Evolutionary conservation across 2,888 invertebrate species (phyloP), one percentile per base, ranked within the genome.

Genomic region (Lycia hirtaria): DNA sequence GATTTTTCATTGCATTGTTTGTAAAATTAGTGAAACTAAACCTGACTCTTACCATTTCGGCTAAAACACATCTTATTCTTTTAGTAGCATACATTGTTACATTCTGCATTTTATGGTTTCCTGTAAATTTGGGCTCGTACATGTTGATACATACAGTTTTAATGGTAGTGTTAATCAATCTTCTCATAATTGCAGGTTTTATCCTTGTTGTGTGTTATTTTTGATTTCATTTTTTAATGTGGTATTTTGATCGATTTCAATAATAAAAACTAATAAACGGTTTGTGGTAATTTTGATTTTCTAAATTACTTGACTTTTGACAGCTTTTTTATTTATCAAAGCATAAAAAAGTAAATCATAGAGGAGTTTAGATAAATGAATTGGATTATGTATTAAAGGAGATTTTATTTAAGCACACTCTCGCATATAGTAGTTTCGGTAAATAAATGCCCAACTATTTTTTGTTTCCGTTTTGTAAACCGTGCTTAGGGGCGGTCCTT

Each of bases 21-120:
- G n/a, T n/a, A n/a, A n/a, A n/a, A n/a, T 2, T 40, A 35, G 2
- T 30, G 4, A 2, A 30, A 0, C 30, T 30, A 30, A 3, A 15
- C n/a, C n/a, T 7, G 4, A 10, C 3, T 35, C 30, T 38, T 41
- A 48, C 54, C 15, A 9, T 48, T 48, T 20, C 33, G 32, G 26
- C 33, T 14, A 22, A 33, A 35, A 19, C 33, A 47, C 41, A 41
- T 48, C 41, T 40, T 48, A 33, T 22, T 40, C 6, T 19, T 38
- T 33, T 10, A 26, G 24, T 12, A 26, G 24, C 9, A 24, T 17
- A 15, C 44, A 50, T 54, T 32, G 14, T 50, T 37, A 9, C 4
- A 9, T 10, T 1, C n/a, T n/a, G n/a, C n/a, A 19, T 19, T 17
- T 19, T 37, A 5, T 37, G 9, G 19, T n/a, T 37, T 19, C 1